Evolutionary conservation across 2,888 invertebrate genomes (phyloP).

Genomic region (Orthosia gracilis): DNA sequence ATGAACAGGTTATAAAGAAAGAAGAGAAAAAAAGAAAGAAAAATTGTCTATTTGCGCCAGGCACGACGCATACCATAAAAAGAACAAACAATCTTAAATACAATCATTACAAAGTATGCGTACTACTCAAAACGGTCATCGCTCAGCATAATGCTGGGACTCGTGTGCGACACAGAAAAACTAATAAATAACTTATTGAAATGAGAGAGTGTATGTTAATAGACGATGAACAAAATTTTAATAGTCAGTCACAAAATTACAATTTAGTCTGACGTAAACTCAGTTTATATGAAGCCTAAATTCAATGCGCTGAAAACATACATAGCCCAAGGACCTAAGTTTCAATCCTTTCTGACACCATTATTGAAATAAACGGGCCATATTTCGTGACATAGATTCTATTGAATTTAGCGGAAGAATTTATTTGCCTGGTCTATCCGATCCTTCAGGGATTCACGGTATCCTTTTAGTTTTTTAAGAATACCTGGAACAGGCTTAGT

Average conservation of each 20-base stretch:
- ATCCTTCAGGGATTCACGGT: constrained; percentile 11
- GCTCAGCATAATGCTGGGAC: no score
- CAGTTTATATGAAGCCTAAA: neutral
- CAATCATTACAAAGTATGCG: no score
- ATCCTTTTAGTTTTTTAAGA: constrained; percentile 32
- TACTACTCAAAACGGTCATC: no score
- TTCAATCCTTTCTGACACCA: constrained; percentile 60
- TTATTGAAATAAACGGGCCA: constrained; percentile 65
- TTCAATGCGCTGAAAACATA: constrained; percentile 15
- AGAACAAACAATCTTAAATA: no score
- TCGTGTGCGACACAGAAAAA: no score
- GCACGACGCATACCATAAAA: no score
- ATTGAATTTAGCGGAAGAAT: constrained; percentile 62
- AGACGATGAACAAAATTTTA: neutral
- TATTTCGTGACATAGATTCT: constrained; percentile 66
- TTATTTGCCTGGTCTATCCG: constrained; percentile 40
- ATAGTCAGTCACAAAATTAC: no score
- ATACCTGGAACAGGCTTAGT: constrained; percentile 10
- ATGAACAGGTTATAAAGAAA: no score
- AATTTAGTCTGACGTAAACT: neutral
- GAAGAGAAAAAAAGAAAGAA: no score
- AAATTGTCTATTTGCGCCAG: no score
- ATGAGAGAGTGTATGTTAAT: neutral
- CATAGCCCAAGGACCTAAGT: constrained; percentile 35
- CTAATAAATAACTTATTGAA: no score